Conservation (phyloP, 2,888 invertebrate genomes). For the Heliconius cydno region DNA sequence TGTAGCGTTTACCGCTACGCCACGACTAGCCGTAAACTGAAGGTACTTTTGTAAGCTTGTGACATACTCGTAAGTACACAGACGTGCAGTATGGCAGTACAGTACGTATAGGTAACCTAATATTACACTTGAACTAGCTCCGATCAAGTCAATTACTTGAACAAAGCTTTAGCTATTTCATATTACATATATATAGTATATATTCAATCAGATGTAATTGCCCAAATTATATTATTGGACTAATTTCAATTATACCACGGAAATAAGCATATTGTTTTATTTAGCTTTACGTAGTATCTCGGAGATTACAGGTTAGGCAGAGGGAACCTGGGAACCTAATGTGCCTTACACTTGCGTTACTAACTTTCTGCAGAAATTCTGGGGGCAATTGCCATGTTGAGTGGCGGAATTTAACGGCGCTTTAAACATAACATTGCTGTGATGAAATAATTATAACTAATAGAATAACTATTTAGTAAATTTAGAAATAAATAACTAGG, state of each 20-base stretch:
- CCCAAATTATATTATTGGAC: neutral
- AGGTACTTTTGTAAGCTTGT: too few relatives aligned
- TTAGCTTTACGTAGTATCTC: neutral
- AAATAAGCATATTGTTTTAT: neutral
- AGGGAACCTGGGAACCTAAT: neutral
- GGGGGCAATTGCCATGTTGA: neutral
- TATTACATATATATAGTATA: neutral
- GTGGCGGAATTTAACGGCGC: neutral
- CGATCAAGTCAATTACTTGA: constrained; percentile 1
- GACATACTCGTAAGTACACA: too few relatives aligned
- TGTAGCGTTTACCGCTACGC: too few relatives aligned
- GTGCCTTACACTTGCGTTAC: neutral
- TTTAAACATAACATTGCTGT: too few relatives aligned
- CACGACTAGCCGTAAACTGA: too few relatives aligned
- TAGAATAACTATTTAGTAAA: too few relatives aligned
- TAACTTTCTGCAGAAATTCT: neutral
- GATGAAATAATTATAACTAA: too few relatives aligned
- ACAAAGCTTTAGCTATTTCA: constrained; percentile 10
- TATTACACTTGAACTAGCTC: neutral
- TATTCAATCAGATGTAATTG: constrained; percentile 20
- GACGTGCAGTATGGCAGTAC: too few relatives aligned
- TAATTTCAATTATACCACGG: neutral
- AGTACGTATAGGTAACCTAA: too few relatives aligned
- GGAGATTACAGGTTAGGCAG: neutral
- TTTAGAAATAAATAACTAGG: too few relatives aligned